Evolutionary conservation across 2,888 invertebrate species (phyloP).

Genomic region (Hypomecis punctinalis): DNA sequence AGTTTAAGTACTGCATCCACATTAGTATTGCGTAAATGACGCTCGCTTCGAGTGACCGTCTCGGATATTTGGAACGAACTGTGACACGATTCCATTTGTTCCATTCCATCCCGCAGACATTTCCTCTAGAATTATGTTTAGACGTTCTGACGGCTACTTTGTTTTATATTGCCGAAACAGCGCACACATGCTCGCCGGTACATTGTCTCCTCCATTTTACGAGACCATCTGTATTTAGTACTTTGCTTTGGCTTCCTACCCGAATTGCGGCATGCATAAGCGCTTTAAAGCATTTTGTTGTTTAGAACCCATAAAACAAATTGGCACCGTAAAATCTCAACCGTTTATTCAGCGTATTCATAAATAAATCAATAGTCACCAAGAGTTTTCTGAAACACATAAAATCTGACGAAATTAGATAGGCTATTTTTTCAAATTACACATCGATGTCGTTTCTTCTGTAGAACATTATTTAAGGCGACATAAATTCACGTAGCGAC

Average conservation of each 20-base stretch:
- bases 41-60: constrained; percentile 52
- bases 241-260: constrained; percentile 39
- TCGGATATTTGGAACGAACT: constrained; percentile 62
- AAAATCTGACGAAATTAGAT: constrained; percentile 27
- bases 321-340: constrained; percentile 15
- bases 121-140: constrained; percentile 59
- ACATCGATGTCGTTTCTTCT: constrained; percentile 26
- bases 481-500: constrained; percentile 33
- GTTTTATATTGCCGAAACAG: constrained; percentile 45
- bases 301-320: constrained; percentile 20
- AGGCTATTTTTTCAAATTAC: constrained; percentile 25
- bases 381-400: constrained; percentile 12
- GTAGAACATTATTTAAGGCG: constrained; percentile 39
- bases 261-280: constrained; percentile 25
- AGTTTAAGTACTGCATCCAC: constrained; percentile 24
- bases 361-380: constrained; percentile 15
- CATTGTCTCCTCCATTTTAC: constrained; percentile 54
- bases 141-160: constrained; percentile 51
- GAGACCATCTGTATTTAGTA: constrained; percentile 48
- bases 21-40: constrained; percentile 42
- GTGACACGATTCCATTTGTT: constrained; percentile 65
- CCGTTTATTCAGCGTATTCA: constrained; percentile 15
- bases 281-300: constrained; percentile 26
- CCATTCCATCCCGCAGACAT: constrained; percentile 59
- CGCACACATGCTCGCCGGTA: constrained; percentile 42